phyloP scores from a whole-genome alignment of 1,140 invertebrate genomes.

The Zaprionus capensis region DNA sequence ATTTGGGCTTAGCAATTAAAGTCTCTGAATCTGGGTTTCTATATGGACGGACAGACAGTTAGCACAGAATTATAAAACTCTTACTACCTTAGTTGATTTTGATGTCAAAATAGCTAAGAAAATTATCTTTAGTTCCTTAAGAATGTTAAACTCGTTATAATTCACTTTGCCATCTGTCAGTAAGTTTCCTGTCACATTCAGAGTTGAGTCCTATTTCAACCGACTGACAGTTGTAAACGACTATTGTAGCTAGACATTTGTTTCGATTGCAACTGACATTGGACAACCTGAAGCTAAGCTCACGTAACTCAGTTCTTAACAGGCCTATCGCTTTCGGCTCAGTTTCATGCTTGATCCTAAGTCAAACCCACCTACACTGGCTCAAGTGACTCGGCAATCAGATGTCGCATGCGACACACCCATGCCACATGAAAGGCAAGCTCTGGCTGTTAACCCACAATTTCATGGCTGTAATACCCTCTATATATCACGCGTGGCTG shows the following conservation, averaged over 20 bases:
- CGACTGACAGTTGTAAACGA: conserved; percentile 1
- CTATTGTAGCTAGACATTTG: neutral
- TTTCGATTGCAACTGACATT: conserved; percentile 24
- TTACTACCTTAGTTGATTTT: too few relatives aligned
- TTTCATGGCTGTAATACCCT: conserved; percentile 6
- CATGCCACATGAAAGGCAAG: neutral
- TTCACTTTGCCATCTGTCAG: neutral
- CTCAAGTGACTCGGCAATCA: conserved; percentile 27
- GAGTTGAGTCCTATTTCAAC: neutral
- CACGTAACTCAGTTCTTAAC: conserved; percentile 10
- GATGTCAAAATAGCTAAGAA: neutral
- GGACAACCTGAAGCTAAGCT: neutral
- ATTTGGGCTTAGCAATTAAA: too few relatives aligned
- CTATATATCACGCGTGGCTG: conserved; percentile 33
- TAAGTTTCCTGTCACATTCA: neutral
- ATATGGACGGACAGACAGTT: too few relatives aligned
- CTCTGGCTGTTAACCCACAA: conserved; percentile 22
- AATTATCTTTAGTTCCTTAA: too few relatives aligned
- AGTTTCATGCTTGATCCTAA: conserved; percentile 1
- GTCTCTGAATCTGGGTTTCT: too few relatives aligned
- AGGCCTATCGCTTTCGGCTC: conserved; percentile 15
- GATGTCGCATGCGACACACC: conserved; percentile 18
- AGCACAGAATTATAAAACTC: too few relatives aligned
- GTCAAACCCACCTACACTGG: conserved; percentile 9
- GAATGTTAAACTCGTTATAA: neutral